Percentiles rank a stretch among this genome's conserved stretches.
Conservation (phyloP, 1,140 invertebrate species). For the Bilobella aurantiaca region DNA sequence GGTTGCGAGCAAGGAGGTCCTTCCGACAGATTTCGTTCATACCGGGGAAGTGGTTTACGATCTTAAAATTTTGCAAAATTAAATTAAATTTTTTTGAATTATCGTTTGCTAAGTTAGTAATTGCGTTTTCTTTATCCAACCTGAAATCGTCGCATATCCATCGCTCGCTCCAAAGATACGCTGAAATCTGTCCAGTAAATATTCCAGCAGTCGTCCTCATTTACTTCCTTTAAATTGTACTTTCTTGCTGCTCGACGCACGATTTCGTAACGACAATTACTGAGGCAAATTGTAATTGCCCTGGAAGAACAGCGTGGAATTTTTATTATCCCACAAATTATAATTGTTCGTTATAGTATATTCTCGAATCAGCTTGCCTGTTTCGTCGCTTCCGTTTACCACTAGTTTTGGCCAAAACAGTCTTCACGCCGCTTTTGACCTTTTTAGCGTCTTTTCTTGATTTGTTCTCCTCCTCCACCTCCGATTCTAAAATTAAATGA, state of each 20-base stretch:
- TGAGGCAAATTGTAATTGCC: conserved; percentile 28
- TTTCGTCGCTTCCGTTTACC: not conserved
- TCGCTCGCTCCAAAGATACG: conserved; percentile 67
- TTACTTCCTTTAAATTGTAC: conserved; percentile 19
- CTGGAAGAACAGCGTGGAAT: conserved; percentile 2
- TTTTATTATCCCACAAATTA: not conserved
- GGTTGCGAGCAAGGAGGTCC: conserved; percentile 69
- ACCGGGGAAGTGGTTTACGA: conserved; percentile 82
- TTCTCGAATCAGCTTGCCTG: not conserved
- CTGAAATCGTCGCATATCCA: conserved; percentile 77
- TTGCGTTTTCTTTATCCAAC: conserved; percentile 38
- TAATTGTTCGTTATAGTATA: not conserved
- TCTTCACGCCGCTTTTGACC: not conserved
- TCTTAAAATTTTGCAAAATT: conserved; percentile 53
- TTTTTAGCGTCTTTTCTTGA: not conserved
- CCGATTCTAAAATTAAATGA: not conserved
- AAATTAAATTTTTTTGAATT: not conserved
- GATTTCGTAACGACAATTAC: conserved; percentile 31
- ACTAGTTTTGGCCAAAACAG: not conserved
- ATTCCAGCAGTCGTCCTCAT: conserved; percentile 58
- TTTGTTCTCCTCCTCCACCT: not conserved
- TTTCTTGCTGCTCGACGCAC: conserved; percentile 15
- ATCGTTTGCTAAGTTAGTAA: not conserved
- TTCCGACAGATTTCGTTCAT: conserved; percentile 84
- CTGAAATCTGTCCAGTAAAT: conserved; percentile 80